Evolutionary conservation across 2,888 invertebrate genomes (phyloP).

Genomic region (Synanthedon myopaeformis): DNA sequence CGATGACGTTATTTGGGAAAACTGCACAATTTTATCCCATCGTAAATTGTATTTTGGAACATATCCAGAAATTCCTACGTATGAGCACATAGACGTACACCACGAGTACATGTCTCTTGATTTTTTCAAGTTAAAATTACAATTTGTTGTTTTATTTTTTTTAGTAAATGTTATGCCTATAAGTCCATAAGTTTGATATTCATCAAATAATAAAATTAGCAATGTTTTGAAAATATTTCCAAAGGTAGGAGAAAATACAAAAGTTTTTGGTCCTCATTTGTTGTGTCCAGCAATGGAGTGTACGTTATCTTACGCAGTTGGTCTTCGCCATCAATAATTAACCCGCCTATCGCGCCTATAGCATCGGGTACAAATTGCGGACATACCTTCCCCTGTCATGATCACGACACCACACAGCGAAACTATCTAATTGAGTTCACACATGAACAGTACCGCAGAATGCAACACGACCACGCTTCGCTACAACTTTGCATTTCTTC

Average conservation of each 20-base stretch:
- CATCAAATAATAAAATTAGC: too few species aligned
- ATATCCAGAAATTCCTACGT: conserved; percentile 30
- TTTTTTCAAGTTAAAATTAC: too few species aligned
- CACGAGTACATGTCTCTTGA: too few species aligned
- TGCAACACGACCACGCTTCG: conserved; percentile 20
- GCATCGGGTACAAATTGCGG: conserved; percentile 28
- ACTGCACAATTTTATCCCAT: conserved; percentile 47
- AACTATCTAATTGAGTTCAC: conserved; percentile 50
- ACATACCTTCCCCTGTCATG: conserved; percentile 12
- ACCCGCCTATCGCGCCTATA: conserved; percentile 14
- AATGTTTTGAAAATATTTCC: too few species aligned
- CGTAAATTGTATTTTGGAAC: conserved; percentile 52
- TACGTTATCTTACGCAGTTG: conserved; percentile 10
- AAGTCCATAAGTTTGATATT: too few species aligned
- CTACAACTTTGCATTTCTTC: neutral
- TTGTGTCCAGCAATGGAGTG: neutral
- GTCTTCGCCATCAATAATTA: conserved; percentile 15
- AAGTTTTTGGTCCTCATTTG: conserved; percentile 3
- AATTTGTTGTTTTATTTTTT: too few species aligned
- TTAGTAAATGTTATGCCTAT: too few species aligned
- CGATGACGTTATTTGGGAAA: conserved; percentile 35
- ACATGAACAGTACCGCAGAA: conserved; percentile 44
- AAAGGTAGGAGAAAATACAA: conserved; percentile 23
- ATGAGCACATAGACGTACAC: too few species aligned
- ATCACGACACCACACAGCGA: conserved; percentile 21